Base-by-base conservation (phyloP, 92 coral and sea anemone species). In the Epizoanthus stellaris region DNA sequence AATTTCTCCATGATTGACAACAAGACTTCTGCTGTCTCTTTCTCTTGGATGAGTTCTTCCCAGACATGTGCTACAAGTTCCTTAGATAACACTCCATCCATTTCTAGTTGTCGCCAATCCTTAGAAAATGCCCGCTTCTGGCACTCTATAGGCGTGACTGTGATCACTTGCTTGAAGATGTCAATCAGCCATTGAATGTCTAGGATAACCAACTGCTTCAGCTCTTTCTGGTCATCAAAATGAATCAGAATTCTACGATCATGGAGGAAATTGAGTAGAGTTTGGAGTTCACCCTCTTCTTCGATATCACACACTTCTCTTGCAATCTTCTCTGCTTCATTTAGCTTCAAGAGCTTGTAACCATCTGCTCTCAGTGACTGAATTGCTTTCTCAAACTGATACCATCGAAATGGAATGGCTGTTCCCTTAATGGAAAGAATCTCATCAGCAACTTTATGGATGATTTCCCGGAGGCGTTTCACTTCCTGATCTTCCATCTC, bases 131-230 rank as follows among this genome's bases (percentile, higher is more conserved):
- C 72, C 19, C 14, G 63, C 43, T 87, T 56, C 61, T 72, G 61
- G 11, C 61, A 12, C 57, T 82, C 76, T 17, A 64, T 71, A 0
- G 88, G 82, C 72, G 70, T 77, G 11, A 92, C 75, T 38, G 95
- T 90, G 57, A 92, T 92, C 34, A 92, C 89, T 62, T 84, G 76
- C 75, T 85, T 87, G 56, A 92, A 87, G 20, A 90, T 77, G 39
- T 90, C 88, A 73, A 87, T 84, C 73, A 92, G 67, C 95, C 95
- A 92, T 39, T 80, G 86, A 36, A 89, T 86, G 63, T 92, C 82
- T 60, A 92, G 52, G 23, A 92, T 69, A 21, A 92, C 80, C 72
- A 83, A 10, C 16, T 72, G 66, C 45, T 68, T 61, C 59, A 82
- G 75, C 6, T 67, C 85, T 19, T 75, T 40, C 0, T 87, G 70